A percentile compares a stretch with the other conserved stretches of the same genome.
These are phyloP conservation scores for Saiga tatarica DNA, from an alignment of 2,113 vertebrate species.

Conservation along the genomic window DNA sequence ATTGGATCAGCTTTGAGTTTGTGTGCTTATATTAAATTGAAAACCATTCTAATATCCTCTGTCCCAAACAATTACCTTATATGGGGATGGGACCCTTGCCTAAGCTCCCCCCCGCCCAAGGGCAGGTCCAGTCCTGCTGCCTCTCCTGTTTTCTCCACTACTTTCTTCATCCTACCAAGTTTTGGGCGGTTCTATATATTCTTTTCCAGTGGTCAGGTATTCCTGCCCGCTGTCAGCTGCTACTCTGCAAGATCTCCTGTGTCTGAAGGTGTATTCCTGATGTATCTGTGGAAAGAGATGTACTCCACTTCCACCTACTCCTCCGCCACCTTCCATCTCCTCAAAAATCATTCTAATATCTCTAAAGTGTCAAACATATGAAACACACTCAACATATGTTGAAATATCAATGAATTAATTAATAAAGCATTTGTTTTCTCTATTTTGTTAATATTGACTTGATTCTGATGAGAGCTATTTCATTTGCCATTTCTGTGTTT, in stretches of 20 bases:
- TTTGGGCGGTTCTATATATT: neutral
- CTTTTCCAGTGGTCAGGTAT: neutral
- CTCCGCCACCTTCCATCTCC: neutral
- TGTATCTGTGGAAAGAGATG: neutral
- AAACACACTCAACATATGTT: neutral
- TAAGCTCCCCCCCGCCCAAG: neutral
- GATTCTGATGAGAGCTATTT: neutral
- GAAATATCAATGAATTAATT: neutral
- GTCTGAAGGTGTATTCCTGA: neutral
- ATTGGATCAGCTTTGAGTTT: neutral
- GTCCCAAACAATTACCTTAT: neutral
- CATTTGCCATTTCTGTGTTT: neutral
- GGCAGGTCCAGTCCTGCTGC: neutral
- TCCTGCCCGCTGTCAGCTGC: neutral
- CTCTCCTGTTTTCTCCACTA: neutral
- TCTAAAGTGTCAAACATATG: neutral
- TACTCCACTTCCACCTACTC: neutral
- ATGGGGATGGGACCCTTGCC: neutral
- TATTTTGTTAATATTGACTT: neutral
- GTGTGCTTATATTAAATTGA: neutral
- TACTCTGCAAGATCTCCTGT: neutral
- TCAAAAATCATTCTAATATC: neutral
- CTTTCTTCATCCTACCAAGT: neutral
- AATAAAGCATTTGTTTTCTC: neutral
- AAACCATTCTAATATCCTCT: neutral